Evolutionary conservation across 2,113 vertebrate species (phyloP).

Genomic region (Lepisosteus osseus): DNA sequence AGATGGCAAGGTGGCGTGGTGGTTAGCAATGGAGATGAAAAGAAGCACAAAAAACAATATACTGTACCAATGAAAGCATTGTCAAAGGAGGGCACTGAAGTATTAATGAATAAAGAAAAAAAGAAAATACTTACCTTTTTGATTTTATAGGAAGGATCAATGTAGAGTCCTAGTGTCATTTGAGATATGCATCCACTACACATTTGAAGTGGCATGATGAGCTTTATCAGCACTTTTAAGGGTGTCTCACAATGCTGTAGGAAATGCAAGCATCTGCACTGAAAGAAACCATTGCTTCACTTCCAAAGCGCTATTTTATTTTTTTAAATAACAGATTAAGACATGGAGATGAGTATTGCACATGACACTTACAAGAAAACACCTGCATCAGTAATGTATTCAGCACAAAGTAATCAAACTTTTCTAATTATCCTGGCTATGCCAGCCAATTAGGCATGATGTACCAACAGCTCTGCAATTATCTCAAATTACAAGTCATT

Average conservation of each 20-base stretch:
- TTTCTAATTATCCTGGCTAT: constrained; percentile 66
- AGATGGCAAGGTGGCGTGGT: too few species aligned
- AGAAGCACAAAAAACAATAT: too few species aligned
- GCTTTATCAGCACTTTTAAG: too few species aligned
- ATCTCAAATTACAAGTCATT: constrained; percentile 62
- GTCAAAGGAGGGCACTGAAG: too few species aligned
- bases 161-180: too few species aligned
- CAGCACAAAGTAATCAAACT: constrained; percentile 70
- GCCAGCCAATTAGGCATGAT: constrained; percentile 60
- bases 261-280: neutral
- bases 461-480: constrained; percentile 62
- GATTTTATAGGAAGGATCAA: too few species aligned
- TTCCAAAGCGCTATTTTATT: neutral
- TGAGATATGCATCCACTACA: too few species aligned
- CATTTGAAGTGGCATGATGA: too few species aligned
- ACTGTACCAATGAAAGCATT: too few species aligned
- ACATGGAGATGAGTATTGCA: constrained; percentile 48
- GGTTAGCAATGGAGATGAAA: too few species aligned
- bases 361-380: constrained; percentile 54
- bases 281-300: neutral
- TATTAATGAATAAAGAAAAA: too few species aligned
- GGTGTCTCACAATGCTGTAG: neutral
- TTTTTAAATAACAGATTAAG: constrained; percentile 42
- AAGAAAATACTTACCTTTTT: too few species aligned
- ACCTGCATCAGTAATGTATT: constrained; percentile 61